Conservation (phyloP, 2,113 vertebrate species). For the Cottus gobio region DNA sequence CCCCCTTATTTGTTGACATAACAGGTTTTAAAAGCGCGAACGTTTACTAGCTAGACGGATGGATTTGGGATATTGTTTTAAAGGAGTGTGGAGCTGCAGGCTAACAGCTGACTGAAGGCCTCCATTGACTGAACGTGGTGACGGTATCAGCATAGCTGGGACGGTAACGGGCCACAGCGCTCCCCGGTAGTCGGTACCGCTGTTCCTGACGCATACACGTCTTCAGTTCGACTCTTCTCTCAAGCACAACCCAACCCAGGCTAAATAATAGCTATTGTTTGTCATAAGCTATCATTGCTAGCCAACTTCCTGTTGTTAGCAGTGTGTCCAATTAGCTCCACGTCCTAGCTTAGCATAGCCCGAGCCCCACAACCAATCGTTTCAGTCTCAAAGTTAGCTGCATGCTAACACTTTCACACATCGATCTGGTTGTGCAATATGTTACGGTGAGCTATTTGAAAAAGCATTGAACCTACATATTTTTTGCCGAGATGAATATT, state of each 20-base stretch:
- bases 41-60: neutral
- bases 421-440: neutral
- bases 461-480: neutral
- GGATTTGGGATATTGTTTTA: neutral
- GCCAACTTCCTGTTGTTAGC: conserved; percentile 25
- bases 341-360: neutral
- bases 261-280: neutral
- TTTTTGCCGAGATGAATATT: neutral
- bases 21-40: neutral
- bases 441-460: neutral
- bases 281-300: neutral
- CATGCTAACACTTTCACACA: neutral
- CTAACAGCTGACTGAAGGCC: conserved; percentile 36
- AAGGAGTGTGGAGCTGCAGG: neutral
- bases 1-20: too few relatives aligned
- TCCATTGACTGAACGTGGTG: conserved; percentile 17
- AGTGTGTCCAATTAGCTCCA: neutral
- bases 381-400: neutral
- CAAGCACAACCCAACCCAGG: neutral
- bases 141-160: neutral
- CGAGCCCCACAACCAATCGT: neutral
- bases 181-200: neutral
- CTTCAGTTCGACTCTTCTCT: neutral
- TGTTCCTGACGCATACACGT: neutral
- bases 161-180: too few relatives aligned